Conservation (phyloP, 2,797 vertebrate species). For the Pseudochaenichthys georgianus region DNA sequence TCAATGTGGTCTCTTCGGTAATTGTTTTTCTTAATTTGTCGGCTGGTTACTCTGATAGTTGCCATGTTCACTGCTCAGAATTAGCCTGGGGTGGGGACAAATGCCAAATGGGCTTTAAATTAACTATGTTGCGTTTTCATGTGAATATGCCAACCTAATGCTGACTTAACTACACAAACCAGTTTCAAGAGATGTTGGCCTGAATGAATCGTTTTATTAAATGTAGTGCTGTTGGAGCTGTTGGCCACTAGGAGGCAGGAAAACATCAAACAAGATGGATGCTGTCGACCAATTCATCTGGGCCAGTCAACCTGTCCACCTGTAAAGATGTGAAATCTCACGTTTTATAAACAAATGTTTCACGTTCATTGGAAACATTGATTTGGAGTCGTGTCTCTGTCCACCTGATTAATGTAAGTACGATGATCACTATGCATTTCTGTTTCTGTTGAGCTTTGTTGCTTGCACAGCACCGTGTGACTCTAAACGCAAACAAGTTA, state of each 20-base stretch:
- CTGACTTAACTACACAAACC: not conserved
- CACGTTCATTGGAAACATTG: not conserved
- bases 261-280: not conserved
- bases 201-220: not conserved
- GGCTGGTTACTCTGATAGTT: not conserved
- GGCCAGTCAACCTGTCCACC: not conserved
- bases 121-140: not conserved
- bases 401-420: conserved; percentile 6
- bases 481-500: too few relatives aligned
- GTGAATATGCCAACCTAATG: not conserved
- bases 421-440: too few relatives aligned
- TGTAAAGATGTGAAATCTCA: not conserved
- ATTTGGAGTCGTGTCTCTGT: not conserved
- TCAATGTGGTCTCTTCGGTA: not conserved
- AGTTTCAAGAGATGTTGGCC: not conserved
- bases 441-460: too few relatives aligned
- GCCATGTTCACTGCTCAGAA: not conserved
- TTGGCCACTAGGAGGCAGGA: conserved; percentile 19
- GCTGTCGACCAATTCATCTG: too few relatives aligned
- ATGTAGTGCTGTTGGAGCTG: not conserved
- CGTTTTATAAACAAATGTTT: not conserved
- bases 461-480: too few relatives aligned
- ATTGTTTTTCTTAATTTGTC: not conserved
- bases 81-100: not conserved
- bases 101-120: not conserved